phyloP scores from a whole-genome alignment of 2,113 vertebrate species.

The Taurulus bubalis region DNA sequence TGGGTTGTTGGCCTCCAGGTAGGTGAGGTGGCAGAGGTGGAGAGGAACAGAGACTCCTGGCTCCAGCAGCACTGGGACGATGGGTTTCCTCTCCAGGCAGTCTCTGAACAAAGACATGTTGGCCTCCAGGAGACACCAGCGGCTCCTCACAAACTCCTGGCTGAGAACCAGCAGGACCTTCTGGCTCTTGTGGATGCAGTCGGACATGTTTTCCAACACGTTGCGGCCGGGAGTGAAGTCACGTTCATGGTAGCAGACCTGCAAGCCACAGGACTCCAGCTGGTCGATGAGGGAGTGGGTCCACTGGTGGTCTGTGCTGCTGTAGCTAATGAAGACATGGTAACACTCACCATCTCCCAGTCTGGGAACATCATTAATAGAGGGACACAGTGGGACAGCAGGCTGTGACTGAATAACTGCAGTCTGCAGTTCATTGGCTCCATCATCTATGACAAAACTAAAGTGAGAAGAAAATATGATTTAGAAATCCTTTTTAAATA shows the following conservation, averaged over 20 bases:
- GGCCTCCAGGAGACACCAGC: constrained; percentile 79
- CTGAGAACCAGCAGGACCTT: constrained; percentile 80
- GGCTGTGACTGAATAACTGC: constrained; percentile 11
- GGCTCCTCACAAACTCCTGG: constrained; percentile 76
- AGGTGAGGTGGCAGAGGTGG: constrained; percentile 79
- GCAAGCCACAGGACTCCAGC: constrained; percentile 63
- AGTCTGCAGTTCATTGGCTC: not conserved
- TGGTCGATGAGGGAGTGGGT: constrained; percentile 56
- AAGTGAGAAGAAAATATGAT: not conserved
- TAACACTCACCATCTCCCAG: constrained; percentile 55
- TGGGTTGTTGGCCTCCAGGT: constrained; percentile 66
- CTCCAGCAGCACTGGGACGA: constrained; percentile 72
- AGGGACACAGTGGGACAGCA: not conserved
- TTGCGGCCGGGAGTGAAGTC: constrained; percentile 74
- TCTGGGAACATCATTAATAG: constrained; percentile 34
- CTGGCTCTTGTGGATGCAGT: constrained; percentile 79
- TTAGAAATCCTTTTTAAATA: not conserved
- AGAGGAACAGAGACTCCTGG: constrained; percentile 67
- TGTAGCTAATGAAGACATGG: constrained; percentile 80
- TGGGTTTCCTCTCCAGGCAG: constrained; percentile 72
- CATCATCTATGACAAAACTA: constrained; percentile 27
- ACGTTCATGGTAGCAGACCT: constrained; percentile 73
- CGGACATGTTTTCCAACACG: constrained; percentile 78
- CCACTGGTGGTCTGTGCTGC: constrained; percentile 66
- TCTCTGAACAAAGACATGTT: constrained; percentile 77